Evolutionary conservation across 2,113 vertebrate genomes (phyloP).

Genomic region (Stercorarius parasiticus): DNA sequence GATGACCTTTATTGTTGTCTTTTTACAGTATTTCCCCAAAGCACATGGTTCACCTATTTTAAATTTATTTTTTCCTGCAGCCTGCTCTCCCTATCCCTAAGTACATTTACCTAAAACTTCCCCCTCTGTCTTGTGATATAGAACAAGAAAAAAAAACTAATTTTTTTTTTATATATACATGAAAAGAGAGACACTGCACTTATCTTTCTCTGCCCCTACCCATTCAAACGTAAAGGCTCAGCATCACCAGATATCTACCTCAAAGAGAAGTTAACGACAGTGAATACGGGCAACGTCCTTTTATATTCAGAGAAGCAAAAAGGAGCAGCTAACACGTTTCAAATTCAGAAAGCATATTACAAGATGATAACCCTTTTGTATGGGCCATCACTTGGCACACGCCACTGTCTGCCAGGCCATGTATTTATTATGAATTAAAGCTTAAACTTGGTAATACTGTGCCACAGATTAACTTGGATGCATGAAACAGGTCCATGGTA

Average conservation of each 20-base stretch:
- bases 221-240: background rate
- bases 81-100: background rate
- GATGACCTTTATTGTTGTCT: background rate
- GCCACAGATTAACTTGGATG: background rate
- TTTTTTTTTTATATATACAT: no score
- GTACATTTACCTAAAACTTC: background rate
- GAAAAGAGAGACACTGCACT: background rate
- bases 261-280: background rate
- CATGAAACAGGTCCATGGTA: background rate
- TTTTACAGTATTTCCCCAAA: background rate
- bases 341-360: background rate
- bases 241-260: background rate
- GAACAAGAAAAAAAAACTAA: background rate
- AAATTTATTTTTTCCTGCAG: background rate
- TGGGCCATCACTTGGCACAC: background rate
- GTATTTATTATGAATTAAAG: background rate
- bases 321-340: no score
- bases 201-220: background rate
- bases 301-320: background rate
- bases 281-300: rapidly evolving
- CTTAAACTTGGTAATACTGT: background rate
- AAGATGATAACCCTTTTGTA: rapidly evolving
- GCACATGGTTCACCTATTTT: background rate
- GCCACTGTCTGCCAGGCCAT: background rate
- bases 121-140: background rate